Conservation (phyloP, 2,113 vertebrate species). For the Myrmophylax atrothorax region DNA sequence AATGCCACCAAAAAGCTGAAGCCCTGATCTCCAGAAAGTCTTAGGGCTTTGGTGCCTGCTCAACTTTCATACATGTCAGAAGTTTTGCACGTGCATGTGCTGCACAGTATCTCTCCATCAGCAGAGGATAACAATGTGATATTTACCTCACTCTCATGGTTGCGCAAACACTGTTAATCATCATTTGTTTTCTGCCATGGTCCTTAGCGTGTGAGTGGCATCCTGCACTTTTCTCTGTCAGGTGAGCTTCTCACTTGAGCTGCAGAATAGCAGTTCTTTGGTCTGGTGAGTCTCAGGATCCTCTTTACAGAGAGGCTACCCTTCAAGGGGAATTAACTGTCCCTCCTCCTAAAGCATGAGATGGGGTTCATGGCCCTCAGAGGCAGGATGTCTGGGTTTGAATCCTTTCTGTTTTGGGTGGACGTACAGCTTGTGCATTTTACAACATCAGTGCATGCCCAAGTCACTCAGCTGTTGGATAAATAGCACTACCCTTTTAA, state of each 20-base stretch:
- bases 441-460: fast-evolving
- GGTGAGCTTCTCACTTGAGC: background rate
- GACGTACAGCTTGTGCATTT: background rate
- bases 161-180: fast-evolving
- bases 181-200: background rate
- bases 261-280: background rate
- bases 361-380: background rate
- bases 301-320: background rate
- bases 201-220: fast-evolving
- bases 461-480: background rate
- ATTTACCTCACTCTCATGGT: background rate
- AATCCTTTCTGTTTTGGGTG: background rate
- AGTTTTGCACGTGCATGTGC: background rate
- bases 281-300: background rate
- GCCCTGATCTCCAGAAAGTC: background rate
- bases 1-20: background rate
- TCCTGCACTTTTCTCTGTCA: background rate
- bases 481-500: background rate
- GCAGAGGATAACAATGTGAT: background rate
- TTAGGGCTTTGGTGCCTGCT: background rate
- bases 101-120: background rate
- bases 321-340: background rate
- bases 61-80: fast-evolving
- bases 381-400: background rate
- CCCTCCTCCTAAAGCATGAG: background rate